Evolutionary conservation across 2,888 invertebrate species (phyloP), one percentile per base, ranked within the genome.

Genomic region (Lamproptera curius): DNA sequence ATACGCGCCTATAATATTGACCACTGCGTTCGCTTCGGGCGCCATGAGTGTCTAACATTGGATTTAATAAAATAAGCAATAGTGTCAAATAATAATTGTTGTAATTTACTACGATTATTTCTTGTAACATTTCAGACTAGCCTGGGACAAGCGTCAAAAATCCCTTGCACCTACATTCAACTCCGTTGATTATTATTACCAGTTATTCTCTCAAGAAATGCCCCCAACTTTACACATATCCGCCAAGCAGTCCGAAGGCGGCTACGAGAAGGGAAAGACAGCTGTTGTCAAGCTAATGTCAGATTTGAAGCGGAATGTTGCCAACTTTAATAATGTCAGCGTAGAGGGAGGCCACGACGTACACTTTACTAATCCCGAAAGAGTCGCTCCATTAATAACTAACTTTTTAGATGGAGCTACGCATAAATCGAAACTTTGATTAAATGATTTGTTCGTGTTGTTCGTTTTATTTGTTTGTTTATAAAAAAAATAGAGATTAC

Each of bases 321-420:
- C 20, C 6, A 47, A 52, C 35, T 52, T 60, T 10, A 52, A 51
- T 1, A 23, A 70, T 1, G 37, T 70, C 0, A 51, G 45, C 1
- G 86, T 91, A 0, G 69, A 81, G 0, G 92, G 92, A 0, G 76
- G 80, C 31, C 92, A 92, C 54, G 91, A 92, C 57, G 88, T 91
- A 0, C 92, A 92, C 63, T 86, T 89, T 34, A 89, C 88, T 5
- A 62, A 86, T 54, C 91, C 92, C 0, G 89, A 90, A 51, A 62
- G 67, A 6, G 14, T 43, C 8, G 16, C 17, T 6, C 20, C 20
- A 3, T 3, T 6, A 6, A 20, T 20, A 20, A 6, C 6, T 6
- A 5, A 3, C 20, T 20, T 20, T 6, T 6, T 20, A 6, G 20
- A 20, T n/a, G 20, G 20, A 20, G 20, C 4, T 3, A 20, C 3